Evolutionary conservation across 2,797 vertebrate genomes (phyloP).

Genomic region (Parauchenoglanis punctatus): DNA sequence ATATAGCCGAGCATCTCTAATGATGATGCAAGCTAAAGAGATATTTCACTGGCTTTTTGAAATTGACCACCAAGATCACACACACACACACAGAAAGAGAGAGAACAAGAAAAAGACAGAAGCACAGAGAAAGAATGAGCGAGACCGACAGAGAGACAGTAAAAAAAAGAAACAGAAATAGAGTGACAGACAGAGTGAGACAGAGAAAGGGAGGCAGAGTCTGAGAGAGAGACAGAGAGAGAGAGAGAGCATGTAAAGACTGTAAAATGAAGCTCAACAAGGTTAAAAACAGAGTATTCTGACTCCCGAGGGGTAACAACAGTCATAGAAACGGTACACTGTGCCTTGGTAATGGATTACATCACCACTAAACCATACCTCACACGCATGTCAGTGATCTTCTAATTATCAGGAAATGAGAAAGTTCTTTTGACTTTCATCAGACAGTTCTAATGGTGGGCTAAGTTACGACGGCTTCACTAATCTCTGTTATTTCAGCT

Average conservation of each 20-base stretch:
- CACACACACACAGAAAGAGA: not conserved
- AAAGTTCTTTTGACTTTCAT: constrained; percentile 15
- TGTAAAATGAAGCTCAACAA: not conserved
- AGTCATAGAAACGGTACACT: not conserved
- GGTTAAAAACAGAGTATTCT: not conserved
- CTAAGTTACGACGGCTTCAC: not conserved
- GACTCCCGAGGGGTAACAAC: not conserved
- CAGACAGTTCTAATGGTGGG: constrained; percentile 13
- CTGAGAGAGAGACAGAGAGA: not conserved
- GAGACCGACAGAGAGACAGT: not conserved
- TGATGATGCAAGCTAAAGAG: constrained; percentile 39
- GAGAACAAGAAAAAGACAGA: not conserved
- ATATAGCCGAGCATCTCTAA: constrained; percentile 31
- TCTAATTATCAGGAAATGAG: constrained; percentile 1
- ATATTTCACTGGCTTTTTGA: constrained; percentile 36
- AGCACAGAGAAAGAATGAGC: too few species aligned
- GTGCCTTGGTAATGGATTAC: constrained; percentile 5
- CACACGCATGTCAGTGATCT: constrained; percentile 7
- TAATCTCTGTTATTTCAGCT: constrained; percentile 36
- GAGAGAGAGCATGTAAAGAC: not conserved
- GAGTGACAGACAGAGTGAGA: not conserved
- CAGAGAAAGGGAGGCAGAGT: not conserved
- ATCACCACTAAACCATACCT: not conserved
- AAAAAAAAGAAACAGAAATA: not conserved
- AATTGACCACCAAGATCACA: constrained; percentile 29